Evolutionary conservation across 2,888 invertebrate genomes (phyloP).

Genomic region (Nephrotoma appendiculata): DNA sequence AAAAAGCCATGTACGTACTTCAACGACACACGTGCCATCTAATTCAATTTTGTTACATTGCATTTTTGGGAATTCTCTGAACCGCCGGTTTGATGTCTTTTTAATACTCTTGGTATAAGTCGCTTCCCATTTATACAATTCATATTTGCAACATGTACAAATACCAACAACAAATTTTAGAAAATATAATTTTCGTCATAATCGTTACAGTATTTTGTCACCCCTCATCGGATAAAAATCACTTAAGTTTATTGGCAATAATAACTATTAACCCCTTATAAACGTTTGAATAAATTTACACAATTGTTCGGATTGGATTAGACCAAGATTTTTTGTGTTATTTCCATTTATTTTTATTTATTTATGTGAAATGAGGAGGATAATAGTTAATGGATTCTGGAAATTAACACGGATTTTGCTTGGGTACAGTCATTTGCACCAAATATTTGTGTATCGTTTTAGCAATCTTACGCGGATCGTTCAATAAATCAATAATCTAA

Average conservation of each 20-base stretch:
- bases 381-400: neutral
- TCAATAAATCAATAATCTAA: no score
- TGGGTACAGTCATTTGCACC: neutral
- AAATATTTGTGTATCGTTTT: neutral
- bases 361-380: neutral
- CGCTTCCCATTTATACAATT: neutral
- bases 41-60: neutral
- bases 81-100: neutral
- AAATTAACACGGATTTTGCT: neutral
- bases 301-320: neutral
- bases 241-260: neutral
- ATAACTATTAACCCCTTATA: neutral
- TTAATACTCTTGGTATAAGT: neutral
- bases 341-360: neutral
- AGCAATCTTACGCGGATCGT: neutral
- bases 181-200: neutral
- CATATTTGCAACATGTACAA: neutral
- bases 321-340: neutral
- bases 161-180: neutral
- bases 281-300: neutral
- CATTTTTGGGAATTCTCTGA: neutral
- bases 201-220: neutral
- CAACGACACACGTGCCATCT: neutral
- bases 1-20: neutral
- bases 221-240: neutral